phyloP scores from a whole-genome alignment of 1,140 invertebrate species.

The Dinoponera quadriceps region DNA sequence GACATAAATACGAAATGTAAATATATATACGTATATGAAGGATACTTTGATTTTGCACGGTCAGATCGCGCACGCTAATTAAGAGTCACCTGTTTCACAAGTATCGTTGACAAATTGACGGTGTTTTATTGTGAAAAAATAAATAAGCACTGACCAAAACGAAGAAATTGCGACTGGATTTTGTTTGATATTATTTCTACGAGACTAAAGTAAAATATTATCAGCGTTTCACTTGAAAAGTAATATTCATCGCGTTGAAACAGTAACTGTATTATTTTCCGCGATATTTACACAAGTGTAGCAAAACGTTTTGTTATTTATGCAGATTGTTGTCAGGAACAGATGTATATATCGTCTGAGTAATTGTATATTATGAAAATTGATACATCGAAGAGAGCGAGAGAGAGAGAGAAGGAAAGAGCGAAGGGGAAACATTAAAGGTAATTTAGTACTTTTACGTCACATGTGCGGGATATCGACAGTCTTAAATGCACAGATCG shows the following conservation, averaged over 20 bases:
- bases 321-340: too few species aligned
- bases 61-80: not conserved
- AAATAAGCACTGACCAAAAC: too few species aligned
- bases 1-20: not conserved
- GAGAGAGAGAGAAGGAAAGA: too few species aligned
- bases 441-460: not conserved
- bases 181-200: too few species aligned
- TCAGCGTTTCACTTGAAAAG: too few species aligned
- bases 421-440: not conserved
- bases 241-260: too few species aligned
- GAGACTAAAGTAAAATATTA: too few species aligned
- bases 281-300: too few species aligned
- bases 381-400: not conserved
- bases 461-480: not conserved
- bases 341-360: not conserved
- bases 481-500: not conserved
- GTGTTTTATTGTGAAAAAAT: not conserved
- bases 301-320: too few species aligned
- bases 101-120: not conserved
- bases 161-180: too few species aligned
- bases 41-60: not conserved
- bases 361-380: constrained; percentile 10
- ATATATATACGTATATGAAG: not conserved
- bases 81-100: not conserved
- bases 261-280: too few species aligned